These are phyloP conservation scores for Chauna torquata DNA, from an alignment of 2,113 vertebrate genomes.

Conservation along the genomic window DNA sequence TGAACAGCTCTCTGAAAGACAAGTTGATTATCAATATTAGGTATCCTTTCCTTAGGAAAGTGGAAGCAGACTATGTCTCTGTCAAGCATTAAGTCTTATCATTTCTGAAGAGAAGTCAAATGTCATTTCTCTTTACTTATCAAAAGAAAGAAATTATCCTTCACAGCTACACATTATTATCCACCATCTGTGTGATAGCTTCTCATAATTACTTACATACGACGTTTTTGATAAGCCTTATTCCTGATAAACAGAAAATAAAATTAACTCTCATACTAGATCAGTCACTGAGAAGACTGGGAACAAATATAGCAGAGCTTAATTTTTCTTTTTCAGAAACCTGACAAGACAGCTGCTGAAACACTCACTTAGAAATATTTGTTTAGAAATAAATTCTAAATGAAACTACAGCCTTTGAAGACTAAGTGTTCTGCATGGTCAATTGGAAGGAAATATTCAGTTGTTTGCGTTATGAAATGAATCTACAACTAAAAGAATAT, in stretches of 20 bases:
- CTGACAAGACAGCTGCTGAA: conserved; percentile 75
- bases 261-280: conserved; percentile 76
- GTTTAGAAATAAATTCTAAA: conserved; percentile 72
- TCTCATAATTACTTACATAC: conserved; percentile 75
- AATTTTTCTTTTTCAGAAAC: conserved; percentile 74
- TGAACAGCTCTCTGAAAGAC: neutral
- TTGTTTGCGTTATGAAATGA: conserved; percentile 36
- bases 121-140: conserved; percentile 70
- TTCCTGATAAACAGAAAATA: conserved; percentile 81
- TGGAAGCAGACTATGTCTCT: conserved; percentile 24
- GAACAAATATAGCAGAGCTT: conserved; percentile 74
- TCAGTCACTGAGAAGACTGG: conserved; percentile 64
- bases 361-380: conserved; percentile 63
- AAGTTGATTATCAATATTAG: conserved; percentile 55
- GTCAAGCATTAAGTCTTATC: conserved; percentile 45
- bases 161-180: conserved; percentile 68
- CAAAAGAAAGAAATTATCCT: conserved; percentile 74
- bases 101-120: conserved; percentile 70
- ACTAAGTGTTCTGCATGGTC: conserved; percentile 51
- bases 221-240: conserved; percentile 70
- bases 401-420: conserved; percentile 56
- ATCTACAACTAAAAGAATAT: conserved; percentile 55
- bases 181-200: conserved; percentile 75
- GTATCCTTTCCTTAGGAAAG: conserved; percentile 39
- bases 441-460: conserved; percentile 36